phyloP scores from a whole-genome alignment of 2,888 invertebrate genomes.

The Dasypogon diadema region DNA sequence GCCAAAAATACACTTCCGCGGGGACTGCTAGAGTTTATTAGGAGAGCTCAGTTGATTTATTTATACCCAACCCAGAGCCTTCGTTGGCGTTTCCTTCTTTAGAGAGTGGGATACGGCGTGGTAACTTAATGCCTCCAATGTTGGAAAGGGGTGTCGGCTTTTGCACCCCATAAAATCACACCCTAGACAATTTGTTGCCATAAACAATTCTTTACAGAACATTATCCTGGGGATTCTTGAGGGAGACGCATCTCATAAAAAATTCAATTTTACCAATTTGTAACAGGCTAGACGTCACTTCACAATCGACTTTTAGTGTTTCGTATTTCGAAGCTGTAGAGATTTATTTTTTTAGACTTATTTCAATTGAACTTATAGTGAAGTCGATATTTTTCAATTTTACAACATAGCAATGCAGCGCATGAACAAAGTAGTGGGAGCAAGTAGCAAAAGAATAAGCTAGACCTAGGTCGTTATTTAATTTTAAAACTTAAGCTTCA shows the following conservation, averaged over 20 bases:
- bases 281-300: conserved; percentile 49
- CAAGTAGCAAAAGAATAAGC: too few relatives aligned
- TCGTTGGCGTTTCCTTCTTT: not conserved
- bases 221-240: not conserved
- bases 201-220: conserved; percentile 37
- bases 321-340: too few relatives aligned
- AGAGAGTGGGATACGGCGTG: not conserved
- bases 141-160: conserved; percentile 23
- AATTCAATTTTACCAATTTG: conserved; percentile 52
- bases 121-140: not conserved
- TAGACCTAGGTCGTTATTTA: too few relatives aligned
- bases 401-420: too few relatives aligned
- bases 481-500: too few relatives aligned
- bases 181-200: conserved; percentile 51
- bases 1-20: conserved; percentile 2
- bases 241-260: conserved; percentile 45
- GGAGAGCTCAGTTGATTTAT: conserved; percentile 36
- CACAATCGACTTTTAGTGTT: not conserved
- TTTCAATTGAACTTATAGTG: too few relatives aligned
- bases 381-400: too few relatives aligned
- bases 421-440: too few relatives aligned
- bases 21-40: conserved; percentile 41
- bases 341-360: too few relatives aligned
- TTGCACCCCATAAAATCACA: conserved; percentile 53
- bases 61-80: not conserved